Evolutionary conservation across 2,888 invertebrate species (phyloP), one percentile per base, ranked within the genome.

Genomic region (Pantelozetes paolii): DNA sequence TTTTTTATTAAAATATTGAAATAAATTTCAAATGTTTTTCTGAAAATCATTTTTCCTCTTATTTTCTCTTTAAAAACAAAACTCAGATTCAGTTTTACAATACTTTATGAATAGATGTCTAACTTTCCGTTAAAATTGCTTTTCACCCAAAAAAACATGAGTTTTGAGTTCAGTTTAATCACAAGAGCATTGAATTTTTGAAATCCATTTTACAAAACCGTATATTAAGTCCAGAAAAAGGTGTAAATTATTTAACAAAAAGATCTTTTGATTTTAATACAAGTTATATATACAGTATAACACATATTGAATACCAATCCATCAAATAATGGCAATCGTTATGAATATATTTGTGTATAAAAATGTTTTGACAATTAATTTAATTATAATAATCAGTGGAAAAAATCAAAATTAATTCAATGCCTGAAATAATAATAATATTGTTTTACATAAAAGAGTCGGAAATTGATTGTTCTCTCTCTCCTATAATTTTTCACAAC

Each of bases 141-240:
- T 36, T 36, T 36, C 6, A 11, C 6, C 6, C 5, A 36, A 36
- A 36, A 36, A 20, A 50, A 20, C 6, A 50, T 20, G 5, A 6
- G 20, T 9, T 50, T 50, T 50, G 6, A 18, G 18, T 50, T 18
- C 9, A 50, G 20, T 50, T 9, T 6, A 50, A n/a, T 9, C 50
- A 50, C 50, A 50, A 50, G 50, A 50, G 50, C 50, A 9, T 50
- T 50, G 50, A 50, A 50, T 50, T 50, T 50, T 18, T 11, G 11
- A 36, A 50, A n/a, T n/a, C n/a, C n/a, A n/a, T n/a, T n/a, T n/a
- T n/a, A n/a, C n/a, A n/a, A n/a, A n/a, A n/a, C n/a, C n/a, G n/a
- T n/a, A n/a, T n/a, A n/a, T n/a, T n/a, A n/a, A n/a, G n/a, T n/a
- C n/a, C n/a, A n/a, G n/a, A n/a, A n/a, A n/a, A n/a, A n/a, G n/a